phyloP scores from a whole-genome alignment of 2,888 invertebrate species.

The Eupeodes luniger region DNA sequence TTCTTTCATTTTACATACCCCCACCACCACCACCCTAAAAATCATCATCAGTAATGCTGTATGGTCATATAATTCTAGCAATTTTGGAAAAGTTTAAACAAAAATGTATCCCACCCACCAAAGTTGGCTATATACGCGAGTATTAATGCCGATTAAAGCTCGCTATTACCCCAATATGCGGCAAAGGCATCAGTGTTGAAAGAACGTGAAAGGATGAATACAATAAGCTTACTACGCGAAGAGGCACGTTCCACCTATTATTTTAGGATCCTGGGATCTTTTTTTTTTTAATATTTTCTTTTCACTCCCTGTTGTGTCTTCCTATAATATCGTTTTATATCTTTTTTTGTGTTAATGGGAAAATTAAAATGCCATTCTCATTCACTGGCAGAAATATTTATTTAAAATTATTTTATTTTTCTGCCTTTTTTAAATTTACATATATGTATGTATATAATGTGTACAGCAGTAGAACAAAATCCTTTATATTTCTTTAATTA shows the following conservation, averaged over 20 bases:
- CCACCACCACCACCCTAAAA: background rate
- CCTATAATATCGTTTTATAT: constrained; percentile 2
- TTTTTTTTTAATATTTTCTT: constrained; percentile 18
- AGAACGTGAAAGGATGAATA: constrained; percentile 41
- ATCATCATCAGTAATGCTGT: background rate
- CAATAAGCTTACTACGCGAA: constrained; percentile 9
- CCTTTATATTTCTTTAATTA: background rate
- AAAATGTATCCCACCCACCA: background rate
- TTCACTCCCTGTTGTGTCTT: background rate
- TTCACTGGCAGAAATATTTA: constrained; percentile 16
- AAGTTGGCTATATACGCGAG: constrained; percentile 13
- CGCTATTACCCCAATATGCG: constrained; percentile 54
- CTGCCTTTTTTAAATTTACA: background rate
- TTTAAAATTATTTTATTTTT: background rate
- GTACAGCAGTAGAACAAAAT: background rate
- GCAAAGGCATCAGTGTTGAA: constrained; percentile 8
- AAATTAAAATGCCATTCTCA: constrained; percentile 32
- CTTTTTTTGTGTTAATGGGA: constrained; percentile 26
- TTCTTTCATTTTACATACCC: background rate
- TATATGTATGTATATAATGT: background rate
- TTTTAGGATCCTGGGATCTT: constrained; percentile 45
- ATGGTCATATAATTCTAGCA: background rate
- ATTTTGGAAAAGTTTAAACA: background rate
- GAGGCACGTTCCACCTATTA: constrained; percentile 63
- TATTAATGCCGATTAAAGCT: constrained; percentile 61